Base-by-base conservation (phyloP, 2,888 invertebrate genomes). In the Dicycla oo region DNA sequence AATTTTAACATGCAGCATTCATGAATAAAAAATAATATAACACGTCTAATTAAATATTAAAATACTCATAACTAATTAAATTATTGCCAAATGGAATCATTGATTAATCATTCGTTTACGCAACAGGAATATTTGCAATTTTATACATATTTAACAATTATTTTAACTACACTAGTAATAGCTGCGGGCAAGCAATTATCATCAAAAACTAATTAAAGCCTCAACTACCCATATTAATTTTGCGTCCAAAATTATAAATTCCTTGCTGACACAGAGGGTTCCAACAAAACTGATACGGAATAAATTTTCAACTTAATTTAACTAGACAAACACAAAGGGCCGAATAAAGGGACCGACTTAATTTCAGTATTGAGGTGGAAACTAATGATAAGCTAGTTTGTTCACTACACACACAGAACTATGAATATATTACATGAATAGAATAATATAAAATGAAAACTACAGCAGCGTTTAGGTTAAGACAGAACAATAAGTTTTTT, bases 291-390 rank as follows among this genome's bases (percentile, higher is more conserved):
- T 93, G 93, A 95, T 94, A 93, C 90, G 93, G 95, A 94, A 95
- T 96, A 95, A 94, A 96, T 95, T 95, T 95, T 95, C 95, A 95
- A 95, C 95, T 95, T 95, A 95, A 96, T 95, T 95, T 95, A 95
- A 94, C 95, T 93, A 94, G 87, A 92, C 94, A 94, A 95, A 95
- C 95, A 95, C 90, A 92, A 93, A 94, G 94, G 93, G 92, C 87
- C 89, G 83, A 90, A 90, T 64, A 91, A 93, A 94, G 94, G 95
- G 95, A 90, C 93, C 88, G 90, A 94, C 94, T 94, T 93, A 89
- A 93, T 94, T 94, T 92, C 90, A 91, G 92, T 92, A 94, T 93
- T 92, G 93, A 94, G 92, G 94, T 95, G 94, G 94, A 92, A 95
- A 94, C 93, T 93, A 94, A 93, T 93, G 95, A 95, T 95, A 95